Base-by-base conservation (phyloP, 2,888 invertebrate species). In the Cryptus viduatorius region DNA sequence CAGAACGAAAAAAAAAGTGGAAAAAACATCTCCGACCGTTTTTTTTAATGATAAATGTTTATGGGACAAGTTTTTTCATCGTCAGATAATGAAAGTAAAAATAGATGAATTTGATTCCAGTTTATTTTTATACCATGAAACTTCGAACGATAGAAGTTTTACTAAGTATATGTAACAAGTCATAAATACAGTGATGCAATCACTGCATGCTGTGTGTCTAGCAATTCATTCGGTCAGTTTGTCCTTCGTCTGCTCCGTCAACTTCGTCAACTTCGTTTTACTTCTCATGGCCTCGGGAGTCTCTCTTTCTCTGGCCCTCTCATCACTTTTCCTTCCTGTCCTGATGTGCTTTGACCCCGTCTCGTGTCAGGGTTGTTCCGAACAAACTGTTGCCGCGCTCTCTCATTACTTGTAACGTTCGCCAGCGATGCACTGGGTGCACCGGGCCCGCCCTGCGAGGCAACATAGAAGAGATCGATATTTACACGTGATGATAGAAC, bases 311-410 rank as follows among this genome's bases (percentile, higher is more conserved):
- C 59, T 56, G 37, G 42, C 29, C 29, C 59, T 61, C 59, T 56
- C 65, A 16, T 24, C 59, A 24, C 44, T 72, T 29, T 56, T 72
- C 44, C n/a, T 59, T 29, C 59, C 4, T 75, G 68, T 76, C 69
- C 71, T 68, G 42, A n/a, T 82, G 42, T 78, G 71, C 83, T 84
- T 78, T 81, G 75, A 82, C 84, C 84, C 78, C 78, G 72, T 65
- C 71, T 79, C 71, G 61, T 77, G 48, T 64, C 81, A 78, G 78
- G 77, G 75, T 50, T 76, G 65, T 67, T 68, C 46, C 31, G 79
- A 82, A 68, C 85, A 85, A 85, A 85, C 85, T 85, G 85, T 85
- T 85, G 82, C 82, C 76, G 53, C 75, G 64, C 79, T 50, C 65
- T 73, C 72, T 82, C 16, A 56, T 48, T n/a, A 56, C 59, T 46